Evolutionary conservation across 2,113 vertebrate species (phyloP).

Genomic region (Chamaea fasciata): DNA sequence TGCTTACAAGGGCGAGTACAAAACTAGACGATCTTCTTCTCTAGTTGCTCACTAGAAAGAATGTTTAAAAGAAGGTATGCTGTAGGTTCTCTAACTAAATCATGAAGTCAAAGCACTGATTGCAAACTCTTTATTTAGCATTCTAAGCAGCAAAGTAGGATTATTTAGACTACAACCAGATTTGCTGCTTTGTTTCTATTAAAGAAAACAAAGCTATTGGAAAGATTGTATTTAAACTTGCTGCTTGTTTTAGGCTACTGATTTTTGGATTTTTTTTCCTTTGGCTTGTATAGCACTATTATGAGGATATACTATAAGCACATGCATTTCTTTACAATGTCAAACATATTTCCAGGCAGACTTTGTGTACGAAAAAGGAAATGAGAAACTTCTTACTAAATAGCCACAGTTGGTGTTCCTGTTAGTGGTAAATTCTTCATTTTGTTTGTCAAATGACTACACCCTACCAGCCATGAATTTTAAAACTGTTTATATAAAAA

Average conservation of each 20-base stretch:
- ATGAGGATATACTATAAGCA: background rate
- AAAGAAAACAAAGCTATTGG: background rate
- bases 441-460: constrained; percentile 27
- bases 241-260: background rate
- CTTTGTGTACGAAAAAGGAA: background rate
- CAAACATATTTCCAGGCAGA: background rate
- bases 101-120: background rate
- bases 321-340: background rate
- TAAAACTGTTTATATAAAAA: background rate
- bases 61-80: background rate
- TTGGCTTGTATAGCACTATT: background rate
- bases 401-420: background rate
- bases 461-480: constrained; percentile 1
- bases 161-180: background rate
- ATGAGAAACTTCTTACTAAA: background rate
- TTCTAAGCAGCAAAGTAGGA: background rate
- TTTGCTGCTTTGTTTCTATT: background rate
- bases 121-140: background rate
- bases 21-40: background rate
- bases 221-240: background rate
- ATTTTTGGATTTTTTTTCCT: background rate
- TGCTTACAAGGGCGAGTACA: background rate
- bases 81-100: background rate
- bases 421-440: background rate
- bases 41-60: background rate